Conservation (phyloP, 1,140 invertebrate genomes). For the Brachionus asplanchnoidis region DNA sequence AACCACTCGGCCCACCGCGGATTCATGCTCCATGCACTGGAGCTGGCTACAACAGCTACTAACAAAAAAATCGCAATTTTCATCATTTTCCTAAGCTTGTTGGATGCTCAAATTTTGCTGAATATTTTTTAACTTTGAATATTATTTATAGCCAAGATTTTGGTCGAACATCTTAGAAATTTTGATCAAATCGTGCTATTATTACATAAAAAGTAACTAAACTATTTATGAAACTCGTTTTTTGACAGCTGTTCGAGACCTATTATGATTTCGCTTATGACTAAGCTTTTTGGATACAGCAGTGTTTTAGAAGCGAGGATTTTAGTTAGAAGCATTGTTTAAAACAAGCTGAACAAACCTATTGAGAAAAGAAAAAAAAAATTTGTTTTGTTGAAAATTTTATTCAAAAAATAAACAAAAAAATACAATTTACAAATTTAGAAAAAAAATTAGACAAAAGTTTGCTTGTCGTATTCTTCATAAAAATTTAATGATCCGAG, state of each 20-base stretch:
- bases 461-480: constrained; percentile 32
- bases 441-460: constrained; percentile 28
- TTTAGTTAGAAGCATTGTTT: background rate
- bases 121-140: background rate
- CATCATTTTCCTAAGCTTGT: background rate
- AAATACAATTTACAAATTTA: constrained; percentile 23
- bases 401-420: constrained; percentile 20
- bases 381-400: background rate
- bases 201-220: background rate
- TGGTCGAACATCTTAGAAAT: background rate
- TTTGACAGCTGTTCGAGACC: background rate
- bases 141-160: background rate
- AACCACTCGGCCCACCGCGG: background rate
- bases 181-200: background rate
- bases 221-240: background rate
- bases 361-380: background rate
- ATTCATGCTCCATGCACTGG: background rate
- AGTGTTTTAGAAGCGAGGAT: background rate
- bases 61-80: background rate
- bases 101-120: background rate
- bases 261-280: background rate
- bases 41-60: background rate
- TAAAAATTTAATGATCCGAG: constrained; percentile 15
- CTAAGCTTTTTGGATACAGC: background rate
- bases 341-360: background rate